Evolutionary conservation across 37 sponge, comb jelly and placozoan genomes (phyloP).

Genomic region (Theonella swinhoei): DNA sequence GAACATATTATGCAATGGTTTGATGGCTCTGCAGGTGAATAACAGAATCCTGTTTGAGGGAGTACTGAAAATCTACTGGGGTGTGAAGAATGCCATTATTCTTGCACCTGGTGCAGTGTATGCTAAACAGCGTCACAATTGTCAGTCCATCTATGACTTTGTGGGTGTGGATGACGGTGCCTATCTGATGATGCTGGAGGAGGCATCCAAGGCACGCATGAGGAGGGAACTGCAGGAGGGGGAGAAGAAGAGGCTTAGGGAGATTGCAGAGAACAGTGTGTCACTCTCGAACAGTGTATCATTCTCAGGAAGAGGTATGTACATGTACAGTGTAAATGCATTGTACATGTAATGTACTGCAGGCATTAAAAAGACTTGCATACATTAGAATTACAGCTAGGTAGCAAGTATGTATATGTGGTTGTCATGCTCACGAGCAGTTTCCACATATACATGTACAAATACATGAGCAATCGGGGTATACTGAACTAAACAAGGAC

Average conservation of each 20-base stretch:
- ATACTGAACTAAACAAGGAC: no score
- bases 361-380: no score
- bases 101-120: slow-evolving; percentile 45
- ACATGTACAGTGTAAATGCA: no score
- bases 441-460: no score
- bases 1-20: no score
- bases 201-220: slow-evolving; percentile 30
- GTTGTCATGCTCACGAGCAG: no score
- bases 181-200: slow-evolving; percentile 52
- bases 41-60: slow-evolving; percentile 75
- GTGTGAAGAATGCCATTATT: slow-evolving; percentile 80
- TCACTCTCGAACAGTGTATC: no score
- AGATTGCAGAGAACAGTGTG: slow-evolving; percentile 23
- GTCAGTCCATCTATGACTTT: slow-evolving; percentile 42
- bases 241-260: slow-evolving; percentile 14
- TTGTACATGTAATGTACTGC: no score
- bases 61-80: slow-evolving; percentile 88
- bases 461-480: no score
- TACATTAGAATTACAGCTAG: no score
- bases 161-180: slow-evolving; percentile 35
- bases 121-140: background rate
- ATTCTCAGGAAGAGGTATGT: no score
- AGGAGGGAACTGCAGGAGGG: background rate
- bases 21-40: slow-evolving; percentile 62
- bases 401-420: no score